Percentiles rank a stretch among this genome's conserved stretches.
phyloP scores from a whole-genome alignment of 2,797 vertebrate species.

The Varecia variegata region DNA sequence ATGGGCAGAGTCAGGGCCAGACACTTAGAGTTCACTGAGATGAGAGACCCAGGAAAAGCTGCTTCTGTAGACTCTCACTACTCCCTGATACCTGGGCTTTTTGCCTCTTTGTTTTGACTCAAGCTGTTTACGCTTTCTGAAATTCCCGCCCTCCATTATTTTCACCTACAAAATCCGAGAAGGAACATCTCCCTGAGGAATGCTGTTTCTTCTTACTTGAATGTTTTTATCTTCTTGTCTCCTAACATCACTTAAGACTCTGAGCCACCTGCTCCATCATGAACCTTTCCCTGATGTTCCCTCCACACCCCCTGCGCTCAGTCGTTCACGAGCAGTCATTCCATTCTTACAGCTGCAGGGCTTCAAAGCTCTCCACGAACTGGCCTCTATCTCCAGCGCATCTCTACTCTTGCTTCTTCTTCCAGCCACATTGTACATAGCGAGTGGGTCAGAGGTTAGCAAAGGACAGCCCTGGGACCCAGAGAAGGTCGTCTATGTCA shows the following conservation, averaged over 20 bases:
- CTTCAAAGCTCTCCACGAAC: neutral
- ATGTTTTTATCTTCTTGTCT: neutral
- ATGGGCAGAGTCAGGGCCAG: neutral
- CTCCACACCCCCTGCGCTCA: neutral
- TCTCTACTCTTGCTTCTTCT: neutral
- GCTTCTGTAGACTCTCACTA: neutral
- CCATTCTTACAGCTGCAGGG: neutral
- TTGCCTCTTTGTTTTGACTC: neutral
- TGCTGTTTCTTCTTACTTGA: neutral
- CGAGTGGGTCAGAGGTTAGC: neutral
- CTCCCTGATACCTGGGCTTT: neutral
- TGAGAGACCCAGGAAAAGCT: neutral
- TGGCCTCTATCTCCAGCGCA: neutral
- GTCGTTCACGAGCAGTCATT: neutral
- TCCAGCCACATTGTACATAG: neutral
- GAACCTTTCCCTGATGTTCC: neutral
- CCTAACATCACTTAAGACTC: neutral
- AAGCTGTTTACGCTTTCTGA: conserved; percentile 2
- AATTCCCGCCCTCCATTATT: conserved; percentile 19
- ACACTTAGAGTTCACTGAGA: neutral
- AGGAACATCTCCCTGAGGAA: neutral
- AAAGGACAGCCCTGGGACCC: neutral
- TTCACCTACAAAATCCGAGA: neutral
- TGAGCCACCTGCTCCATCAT: neutral
- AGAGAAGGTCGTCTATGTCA: neutral